phyloP scores from a whole-genome alignment of 2,888 invertebrate species.

The Orgyia antiqua region DNA sequence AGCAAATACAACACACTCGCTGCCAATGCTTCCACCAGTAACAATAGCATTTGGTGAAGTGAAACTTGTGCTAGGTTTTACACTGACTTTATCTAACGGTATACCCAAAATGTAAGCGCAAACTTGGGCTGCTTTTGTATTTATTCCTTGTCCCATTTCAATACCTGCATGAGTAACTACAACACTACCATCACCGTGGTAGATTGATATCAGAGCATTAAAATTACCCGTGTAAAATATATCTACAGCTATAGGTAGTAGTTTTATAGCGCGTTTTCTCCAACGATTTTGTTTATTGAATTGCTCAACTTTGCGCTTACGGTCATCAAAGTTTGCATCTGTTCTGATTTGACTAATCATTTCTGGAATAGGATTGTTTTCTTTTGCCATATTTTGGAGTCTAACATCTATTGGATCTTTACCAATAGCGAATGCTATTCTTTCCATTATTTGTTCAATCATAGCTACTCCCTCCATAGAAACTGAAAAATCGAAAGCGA shows the following conservation, averaged over 20 bases:
- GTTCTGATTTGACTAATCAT: constrained; percentile 74
- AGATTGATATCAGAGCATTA: constrained; percentile 80
- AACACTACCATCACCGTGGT: constrained; percentile 83
- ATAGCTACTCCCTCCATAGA: constrained; percentile 79
- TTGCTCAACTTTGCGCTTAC: constrained; percentile 57
- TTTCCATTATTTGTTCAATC: constrained; percentile 82
- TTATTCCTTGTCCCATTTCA: constrained; percentile 89
- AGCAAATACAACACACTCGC: constrained; percentile 79
- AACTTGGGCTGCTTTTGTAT: constrained; percentile 88
- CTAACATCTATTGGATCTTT: constrained; percentile 80
- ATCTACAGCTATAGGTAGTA: constrained; percentile 82
- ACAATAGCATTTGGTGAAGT: constrained; percentile 79
- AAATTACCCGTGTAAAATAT: constrained; percentile 73
- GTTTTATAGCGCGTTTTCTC: constrained; percentile 84
- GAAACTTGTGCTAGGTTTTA: constrained; percentile 80
- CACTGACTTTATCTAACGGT: constrained; percentile 79
- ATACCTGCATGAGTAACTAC: constrained; percentile 82
- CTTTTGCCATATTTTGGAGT: constrained; percentile 70
- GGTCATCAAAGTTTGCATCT: constrained; percentile 66
- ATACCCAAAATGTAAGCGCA: constrained; percentile 84
- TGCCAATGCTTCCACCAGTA: constrained; percentile 83
- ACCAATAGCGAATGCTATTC: constrained; percentile 72
- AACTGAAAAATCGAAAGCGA: constrained; percentile 48
- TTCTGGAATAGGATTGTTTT: constrained; percentile 59
- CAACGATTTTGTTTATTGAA: constrained; percentile 84